A percentile compares a stretch with the other conserved stretches of the same genome.
These are phyloP conservation scores for Orthosia gracilis DNA, from an alignment of 2,888 invertebrate species.

Conservation along the genomic window DNA sequence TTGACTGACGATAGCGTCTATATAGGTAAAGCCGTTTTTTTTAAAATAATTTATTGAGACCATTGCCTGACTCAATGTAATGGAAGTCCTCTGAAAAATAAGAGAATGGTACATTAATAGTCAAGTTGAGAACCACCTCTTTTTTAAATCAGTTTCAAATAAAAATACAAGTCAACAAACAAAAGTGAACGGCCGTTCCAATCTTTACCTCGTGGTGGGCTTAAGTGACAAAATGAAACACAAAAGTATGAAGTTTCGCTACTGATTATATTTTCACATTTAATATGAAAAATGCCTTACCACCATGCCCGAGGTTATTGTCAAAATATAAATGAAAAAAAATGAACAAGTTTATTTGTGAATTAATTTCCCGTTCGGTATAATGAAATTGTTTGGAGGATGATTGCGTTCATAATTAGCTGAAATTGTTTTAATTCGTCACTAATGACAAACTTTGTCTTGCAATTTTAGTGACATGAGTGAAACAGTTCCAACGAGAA, in stretches of 20 bases:
- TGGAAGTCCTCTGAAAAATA: neutral
- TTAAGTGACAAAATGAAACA: neutral
- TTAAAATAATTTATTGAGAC: neutral
- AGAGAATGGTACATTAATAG: neutral
- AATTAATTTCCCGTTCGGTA: neutral
- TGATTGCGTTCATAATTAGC: conserved; percentile 5
- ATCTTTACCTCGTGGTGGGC: too few relatives aligned
- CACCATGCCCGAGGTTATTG: too few relatives aligned
- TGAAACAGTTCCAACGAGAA: neutral
- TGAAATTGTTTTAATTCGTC: neutral
- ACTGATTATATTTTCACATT: neutral
- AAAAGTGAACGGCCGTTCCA: too few relatives aligned
- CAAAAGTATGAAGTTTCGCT: neutral
- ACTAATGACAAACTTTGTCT: neutral
- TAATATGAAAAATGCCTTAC: too few relatives aligned
- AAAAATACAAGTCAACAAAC: neutral
- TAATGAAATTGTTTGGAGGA: neutral
- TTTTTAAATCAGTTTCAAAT: neutral
- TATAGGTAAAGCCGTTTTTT: neutral
- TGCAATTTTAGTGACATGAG: neutral
- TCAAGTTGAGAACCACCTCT: neutral
- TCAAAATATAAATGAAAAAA: too few relatives aligned
- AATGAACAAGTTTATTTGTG: neutral
- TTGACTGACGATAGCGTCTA: too few relatives aligned
- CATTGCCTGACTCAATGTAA: neutral